A percentile compares a stretch with the other conserved stretches of the same genome.
Conservation (phyloP, 2,888 invertebrate genomes). For the Clusia tigrina region DNA sequence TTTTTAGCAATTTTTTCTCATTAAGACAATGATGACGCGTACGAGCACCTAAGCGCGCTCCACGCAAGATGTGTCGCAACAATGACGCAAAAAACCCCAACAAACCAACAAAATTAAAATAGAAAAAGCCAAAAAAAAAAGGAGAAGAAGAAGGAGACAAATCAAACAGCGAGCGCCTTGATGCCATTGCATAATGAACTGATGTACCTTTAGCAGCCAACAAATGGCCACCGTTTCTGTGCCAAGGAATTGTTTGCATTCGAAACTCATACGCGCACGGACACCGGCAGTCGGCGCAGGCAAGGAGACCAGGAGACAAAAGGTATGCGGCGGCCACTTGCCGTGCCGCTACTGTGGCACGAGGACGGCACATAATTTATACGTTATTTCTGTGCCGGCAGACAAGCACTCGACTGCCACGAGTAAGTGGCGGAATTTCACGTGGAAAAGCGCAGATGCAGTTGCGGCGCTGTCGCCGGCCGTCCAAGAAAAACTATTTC, state of each 20-base stretch:
- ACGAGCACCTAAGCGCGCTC: neutral
- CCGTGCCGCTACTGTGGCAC: neutral
- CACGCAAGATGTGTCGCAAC: neutral
- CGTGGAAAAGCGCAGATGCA: conserved; percentile 1
- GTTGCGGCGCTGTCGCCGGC: neutral
- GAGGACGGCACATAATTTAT: conserved; percentile 33
- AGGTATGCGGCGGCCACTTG: neutral
- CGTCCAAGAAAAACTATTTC: too few relatives aligned
- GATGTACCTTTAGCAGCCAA: neutral
- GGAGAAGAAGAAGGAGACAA: too few relatives aligned
- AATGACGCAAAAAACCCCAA: neutral
- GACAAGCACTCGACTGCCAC: conserved; percentile 10
- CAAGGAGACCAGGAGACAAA: too few relatives aligned
- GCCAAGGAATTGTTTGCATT: neutral
- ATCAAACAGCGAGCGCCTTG: too few relatives aligned
- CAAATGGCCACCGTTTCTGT: neutral
- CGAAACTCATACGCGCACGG: neutral
- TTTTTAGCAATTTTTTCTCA: neutral
- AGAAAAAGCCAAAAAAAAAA: too few relatives aligned
- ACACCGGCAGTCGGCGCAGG: neutral
- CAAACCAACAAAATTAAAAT: too few relatives aligned
- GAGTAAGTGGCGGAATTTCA: neutral
- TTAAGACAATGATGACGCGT: neutral
- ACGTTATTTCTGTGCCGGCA: conserved; percentile 32
- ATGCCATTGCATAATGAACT: neutral